These are phyloP conservation scores for Merops nubicus DNA, from an alignment of 2,113 vertebrate species.

Conservation along the genomic window DNA sequence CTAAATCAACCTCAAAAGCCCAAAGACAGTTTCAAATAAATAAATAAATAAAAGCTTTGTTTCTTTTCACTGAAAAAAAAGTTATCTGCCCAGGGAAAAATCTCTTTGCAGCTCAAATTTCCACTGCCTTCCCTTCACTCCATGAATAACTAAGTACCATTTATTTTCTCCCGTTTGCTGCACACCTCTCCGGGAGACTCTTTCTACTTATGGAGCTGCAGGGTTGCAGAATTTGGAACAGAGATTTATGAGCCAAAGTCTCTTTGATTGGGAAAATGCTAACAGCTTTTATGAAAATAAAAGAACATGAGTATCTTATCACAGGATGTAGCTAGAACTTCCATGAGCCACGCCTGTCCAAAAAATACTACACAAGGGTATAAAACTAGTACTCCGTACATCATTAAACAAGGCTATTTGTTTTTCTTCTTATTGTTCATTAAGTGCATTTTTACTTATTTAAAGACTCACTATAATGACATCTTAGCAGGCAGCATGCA, in stretches of 20 bases:
- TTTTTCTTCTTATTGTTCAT: neutral
- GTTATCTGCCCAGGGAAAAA: neutral
- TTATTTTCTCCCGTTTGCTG: neutral
- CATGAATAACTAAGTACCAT: neutral
- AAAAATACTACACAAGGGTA: neutral
- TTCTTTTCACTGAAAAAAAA: neutral
- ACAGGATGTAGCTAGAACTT: neutral
- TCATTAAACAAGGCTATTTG: neutral
- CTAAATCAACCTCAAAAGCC: neutral
- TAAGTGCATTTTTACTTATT: neutral
- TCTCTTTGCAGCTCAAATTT: neutral
- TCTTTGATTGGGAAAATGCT: neutral
- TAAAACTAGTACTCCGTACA: neutral
- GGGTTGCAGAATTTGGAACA: neutral
- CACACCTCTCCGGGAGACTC: neutral
- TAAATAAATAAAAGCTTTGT: neutral
- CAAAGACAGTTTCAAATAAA: neutral
- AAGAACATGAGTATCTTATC: neutral
- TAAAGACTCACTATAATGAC: neutral
- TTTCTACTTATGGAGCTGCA: rapidly evolving
- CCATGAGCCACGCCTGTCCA: neutral
- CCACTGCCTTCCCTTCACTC: neutral
- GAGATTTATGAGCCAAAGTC: neutral
- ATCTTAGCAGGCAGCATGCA: neutral
- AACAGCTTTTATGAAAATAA: neutral